These are phyloP conservation scores for Menidia menidia DNA, from an alignment of 2,797 vertebrate genomes.

Conservation along the genomic window DNA sequence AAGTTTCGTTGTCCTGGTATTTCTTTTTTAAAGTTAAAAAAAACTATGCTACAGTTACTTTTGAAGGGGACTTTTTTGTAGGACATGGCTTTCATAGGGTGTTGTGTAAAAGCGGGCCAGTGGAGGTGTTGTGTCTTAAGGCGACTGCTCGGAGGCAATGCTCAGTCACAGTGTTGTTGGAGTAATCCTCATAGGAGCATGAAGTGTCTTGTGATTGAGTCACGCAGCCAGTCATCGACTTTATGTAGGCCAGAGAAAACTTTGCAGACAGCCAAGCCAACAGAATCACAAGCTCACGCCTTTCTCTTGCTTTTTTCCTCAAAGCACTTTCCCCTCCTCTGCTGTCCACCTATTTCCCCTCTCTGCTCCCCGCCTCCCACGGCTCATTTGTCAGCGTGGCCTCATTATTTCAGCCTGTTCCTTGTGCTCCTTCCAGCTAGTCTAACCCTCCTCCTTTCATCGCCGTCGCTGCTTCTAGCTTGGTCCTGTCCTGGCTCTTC, in stretches of 20 bases:
- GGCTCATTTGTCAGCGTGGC: slow-evolving; percentile 84
- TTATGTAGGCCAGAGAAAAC: slow-evolving; percentile 79
- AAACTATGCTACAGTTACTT: slow-evolving; percentile 33
- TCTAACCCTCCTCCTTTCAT: slow-evolving; percentile 60
- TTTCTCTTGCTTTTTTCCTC: slow-evolving; percentile 42
- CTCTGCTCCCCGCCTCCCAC: slow-evolving; percentile 70
- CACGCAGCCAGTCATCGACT: slow-evolving; percentile 52
- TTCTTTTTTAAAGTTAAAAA: not conserved
- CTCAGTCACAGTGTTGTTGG: slow-evolving; percentile 48
- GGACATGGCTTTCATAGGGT: slow-evolving; percentile 55
- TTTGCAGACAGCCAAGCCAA: slow-evolving; percentile 60
- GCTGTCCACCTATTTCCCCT: slow-evolving; percentile 44
- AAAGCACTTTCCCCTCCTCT: slow-evolving; percentile 42
- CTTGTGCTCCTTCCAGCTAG: slow-evolving; percentile 66
- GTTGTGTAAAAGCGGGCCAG: slow-evolving; percentile 76
- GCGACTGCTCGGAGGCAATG: slow-evolving; percentile 23
- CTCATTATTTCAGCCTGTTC: slow-evolving; percentile 84
- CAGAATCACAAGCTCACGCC: slow-evolving; percentile 51
- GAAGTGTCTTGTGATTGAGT: slow-evolving; percentile 59
- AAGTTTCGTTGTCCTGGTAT: slow-evolving; percentile 26
- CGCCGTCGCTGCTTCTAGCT: slow-evolving; percentile 40
- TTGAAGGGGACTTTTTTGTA: slow-evolving; percentile 56
- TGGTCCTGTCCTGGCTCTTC: slow-evolving; percentile 39
- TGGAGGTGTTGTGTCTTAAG: slow-evolving; percentile 37
- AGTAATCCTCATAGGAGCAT: slow-evolving; percentile 62